phyloP scores from a whole-genome alignment of 1,140 invertebrate genomes.

The Chironomus tepperi region DNA sequence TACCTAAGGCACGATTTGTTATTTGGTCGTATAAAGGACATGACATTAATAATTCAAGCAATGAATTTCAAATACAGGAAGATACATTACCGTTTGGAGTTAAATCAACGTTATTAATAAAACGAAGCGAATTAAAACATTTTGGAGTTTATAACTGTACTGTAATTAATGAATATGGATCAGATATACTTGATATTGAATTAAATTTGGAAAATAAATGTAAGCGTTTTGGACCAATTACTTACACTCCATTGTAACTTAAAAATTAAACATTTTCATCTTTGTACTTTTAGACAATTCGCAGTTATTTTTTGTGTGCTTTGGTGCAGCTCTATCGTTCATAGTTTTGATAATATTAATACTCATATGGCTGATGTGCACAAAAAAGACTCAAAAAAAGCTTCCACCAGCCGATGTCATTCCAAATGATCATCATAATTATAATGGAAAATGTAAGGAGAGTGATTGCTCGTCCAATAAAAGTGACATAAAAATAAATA shows the following conservation, averaged over 20 bases:
- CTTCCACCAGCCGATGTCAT: slow-evolving; percentile 26
- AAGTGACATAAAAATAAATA: slow-evolving; percentile 18
- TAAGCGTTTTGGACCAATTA: too few relatives aligned
- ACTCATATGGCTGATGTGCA: slow-evolving; percentile 19
- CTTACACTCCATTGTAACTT: too few relatives aligned
- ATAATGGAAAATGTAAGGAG: background rate
- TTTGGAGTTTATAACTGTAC: slow-evolving; percentile 93
- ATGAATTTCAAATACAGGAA: slow-evolving; percentile 54
- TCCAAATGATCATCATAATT: slow-evolving; percentile 25
- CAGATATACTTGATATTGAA: slow-evolving; percentile 73
- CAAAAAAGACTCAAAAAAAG: slow-evolving; percentile 11
- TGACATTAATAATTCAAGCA: slow-evolving; percentile 60
- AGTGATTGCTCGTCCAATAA: slow-evolving; percentile 24
- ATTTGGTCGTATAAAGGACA: slow-evolving; percentile 74
- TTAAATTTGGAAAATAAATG: slow-evolving; percentile 81
- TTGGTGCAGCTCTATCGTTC: slow-evolving; percentile 16
- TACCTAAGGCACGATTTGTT: slow-evolving; percentile 76
- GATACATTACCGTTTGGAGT: slow-evolving; percentile 52
- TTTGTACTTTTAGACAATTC: background rate
- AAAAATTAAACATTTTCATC: background rate
- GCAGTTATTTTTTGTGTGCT: slow-evolving; percentile 16
- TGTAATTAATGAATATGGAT: slow-evolving; percentile 83
- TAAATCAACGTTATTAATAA: slow-evolving; percentile 74
- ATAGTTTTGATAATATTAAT: slow-evolving; percentile 17
- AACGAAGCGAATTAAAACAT: slow-evolving; percentile 71